Percentiles rank a stretch among this genome's conserved stretches.
Conservation (phyloP, 2,113 vertebrate genomes). For the Eonycteris spelaea region DNA sequence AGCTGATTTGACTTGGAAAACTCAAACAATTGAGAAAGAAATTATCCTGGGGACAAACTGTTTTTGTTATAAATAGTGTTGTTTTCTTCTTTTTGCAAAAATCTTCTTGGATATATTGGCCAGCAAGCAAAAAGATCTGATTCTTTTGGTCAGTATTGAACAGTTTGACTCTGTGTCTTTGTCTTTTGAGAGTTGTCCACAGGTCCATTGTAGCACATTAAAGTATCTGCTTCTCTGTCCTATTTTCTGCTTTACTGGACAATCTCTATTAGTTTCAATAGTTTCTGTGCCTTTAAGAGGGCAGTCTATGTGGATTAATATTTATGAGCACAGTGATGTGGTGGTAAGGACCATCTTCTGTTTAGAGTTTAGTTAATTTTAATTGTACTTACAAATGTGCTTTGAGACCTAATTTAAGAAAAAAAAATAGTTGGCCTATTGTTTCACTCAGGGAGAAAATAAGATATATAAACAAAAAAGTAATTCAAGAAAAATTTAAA, state of each 20-base stretch:
- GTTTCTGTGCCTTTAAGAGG: background rate
- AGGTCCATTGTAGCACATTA: background rate
- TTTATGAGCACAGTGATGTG: background rate
- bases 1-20: constrained; percentile 45
- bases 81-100: constrained; percentile 10
- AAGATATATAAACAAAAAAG: background rate
- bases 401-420: background rate
- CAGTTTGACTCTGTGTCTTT: background rate
- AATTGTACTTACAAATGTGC: background rate
- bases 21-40: constrained; percentile 44
- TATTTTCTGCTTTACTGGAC: background rate
- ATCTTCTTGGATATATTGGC: background rate
- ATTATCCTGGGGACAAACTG: background rate
- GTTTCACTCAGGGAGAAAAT: background rate
- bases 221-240: background rate
- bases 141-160: background rate
- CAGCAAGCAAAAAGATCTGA: background rate
- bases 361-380: constrained; percentile 32
- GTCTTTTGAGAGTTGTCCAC: constrained; percentile 4
- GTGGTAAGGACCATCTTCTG: constrained; percentile 9
- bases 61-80: background rate
- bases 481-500: background rate
- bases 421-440: background rate
- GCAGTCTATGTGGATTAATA: background rate
- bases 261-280: background rate